Percentiles rank a stretch among this genome's conserved stretches.
These are phyloP conservation scores for Psittacula derbiana DNA, from an alignment of 2,797 vertebrate genomes.

Conservation along the genomic window DNA sequence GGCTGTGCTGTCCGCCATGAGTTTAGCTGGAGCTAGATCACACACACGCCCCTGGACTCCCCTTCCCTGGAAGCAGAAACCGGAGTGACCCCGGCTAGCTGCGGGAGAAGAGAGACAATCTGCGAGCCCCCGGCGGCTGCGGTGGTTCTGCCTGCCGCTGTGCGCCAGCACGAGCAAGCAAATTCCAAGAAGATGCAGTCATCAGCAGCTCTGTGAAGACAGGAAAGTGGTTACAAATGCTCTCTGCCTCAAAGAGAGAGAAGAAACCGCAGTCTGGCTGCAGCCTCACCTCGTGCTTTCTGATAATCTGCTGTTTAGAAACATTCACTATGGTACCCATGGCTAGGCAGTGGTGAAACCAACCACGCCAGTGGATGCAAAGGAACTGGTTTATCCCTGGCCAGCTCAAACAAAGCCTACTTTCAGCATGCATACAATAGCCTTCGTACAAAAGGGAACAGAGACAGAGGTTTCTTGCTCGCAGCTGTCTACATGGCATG, in stretches of 20 bases:
- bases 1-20: background rate
- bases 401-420: background rate
- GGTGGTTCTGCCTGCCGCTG: slow-evolving; percentile 53
- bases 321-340: background rate
- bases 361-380: background rate
- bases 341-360: background rate
- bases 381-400: background rate
- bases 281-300: slow-evolving; percentile 12
- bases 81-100: background rate
- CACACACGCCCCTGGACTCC: background rate
- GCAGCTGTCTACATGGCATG: background rate
- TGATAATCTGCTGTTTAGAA: slow-evolving; percentile 29
- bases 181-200: slow-evolving; percentile 83
- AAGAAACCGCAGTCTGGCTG: slow-evolving; percentile 48
- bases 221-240: slow-evolving; percentile 71
- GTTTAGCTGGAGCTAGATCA: slow-evolving; percentile 2
- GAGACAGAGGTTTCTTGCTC: background rate
- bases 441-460: background rate
- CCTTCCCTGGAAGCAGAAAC: background rate
- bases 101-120: slow-evolving; percentile 60
- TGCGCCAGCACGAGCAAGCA: slow-evolving; percentile 67
- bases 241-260: slow-evolving; percentile 43
- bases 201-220: slow-evolving; percentile 79
- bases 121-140: slow-evolving; percentile 22
- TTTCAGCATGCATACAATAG: background rate